Base-by-base conservation (phyloP, 1,140 invertebrate genomes). In the Protaetia brevitarsis region DNA sequence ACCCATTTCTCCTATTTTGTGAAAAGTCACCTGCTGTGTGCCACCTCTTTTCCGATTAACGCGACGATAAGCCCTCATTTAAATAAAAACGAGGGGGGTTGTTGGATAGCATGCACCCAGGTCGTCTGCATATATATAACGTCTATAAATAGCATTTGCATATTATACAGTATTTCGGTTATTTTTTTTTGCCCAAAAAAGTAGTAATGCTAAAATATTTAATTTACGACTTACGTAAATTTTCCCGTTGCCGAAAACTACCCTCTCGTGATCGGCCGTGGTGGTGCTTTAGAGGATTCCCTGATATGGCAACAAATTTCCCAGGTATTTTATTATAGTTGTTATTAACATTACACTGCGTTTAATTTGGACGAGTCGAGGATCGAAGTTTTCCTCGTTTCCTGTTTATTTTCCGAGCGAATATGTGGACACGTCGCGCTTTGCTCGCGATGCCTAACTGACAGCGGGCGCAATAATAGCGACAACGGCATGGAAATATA, bases 141-240 rank as follows among this genome's bases (percentile, higher is more conserved):
- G 41, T 21, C 41, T 51, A 51, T 51, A 51, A 51, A 51, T 51
- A 51, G 26, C 41, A 51, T 51, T 51, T 51, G 41, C 41, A 51
- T 51, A 51, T 51, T 51, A 23, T 45, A 45, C 37, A n/a, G n/a
- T 23, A 19, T 51, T 19, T 51, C n/a, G 19, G n/a, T n/a, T 6
- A 21, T 34, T n/a, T 4, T 51, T 51, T 13, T 51, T 51, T 51
- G 26, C 8, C 16, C 19, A 19, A 51, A 51, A 36, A 36, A 3
- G 8, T 36, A 13, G 10, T 36, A 36, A 13, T 36, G 2, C 11
- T 3, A 8, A 36, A 36, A 36, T n/a, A 36, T 36, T 2, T n/a
- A 36, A 36, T n/a, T n/a, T n/a, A 13, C 10, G 26, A 51, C 41
- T 51, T 51, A 51, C 41, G 41, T 16, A 41, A 41, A 34, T 51